These are phyloP conservation scores for Vulpes lagopus DNA, from an alignment of 2,113 vertebrate genomes.

Conservation along the genomic window DNA sequence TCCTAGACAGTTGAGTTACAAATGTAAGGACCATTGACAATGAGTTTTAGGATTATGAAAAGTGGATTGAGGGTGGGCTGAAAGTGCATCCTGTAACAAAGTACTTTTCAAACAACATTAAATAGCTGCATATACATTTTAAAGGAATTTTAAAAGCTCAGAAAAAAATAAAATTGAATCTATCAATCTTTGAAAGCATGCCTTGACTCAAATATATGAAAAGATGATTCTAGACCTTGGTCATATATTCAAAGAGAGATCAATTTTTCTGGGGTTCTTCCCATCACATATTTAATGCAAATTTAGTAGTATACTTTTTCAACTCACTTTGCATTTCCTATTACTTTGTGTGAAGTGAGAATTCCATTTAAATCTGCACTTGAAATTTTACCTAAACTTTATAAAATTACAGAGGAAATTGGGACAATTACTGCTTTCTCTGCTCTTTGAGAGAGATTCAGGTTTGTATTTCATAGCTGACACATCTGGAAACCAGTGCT, in stretches of 20 bases:
- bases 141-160: background rate
- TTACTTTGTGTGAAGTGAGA: background rate
- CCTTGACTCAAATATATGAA: constrained; percentile 3
- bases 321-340: background rate
- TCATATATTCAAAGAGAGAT: background rate
- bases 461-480: background rate
- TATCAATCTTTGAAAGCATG: background rate
- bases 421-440: background rate
- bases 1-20: background rate
- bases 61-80: background rate
- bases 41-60: background rate
- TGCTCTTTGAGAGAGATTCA: background rate
- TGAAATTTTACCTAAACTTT: constrained; percentile 11
- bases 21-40: background rate
- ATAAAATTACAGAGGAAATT: background rate
- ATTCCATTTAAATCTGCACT: background rate
- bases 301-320: constrained; percentile 11
- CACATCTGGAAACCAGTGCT: background rate
- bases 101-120: background rate
- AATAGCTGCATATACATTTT: background rate
- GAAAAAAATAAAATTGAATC: constrained; percentile 15
- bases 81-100: background rate
- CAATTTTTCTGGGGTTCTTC: background rate
- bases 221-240: background rate
- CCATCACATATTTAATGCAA: background rate